Base-by-base conservation (phyloP, 2,888 invertebrate genomes). In the Hydropsyche betteni region DNA sequence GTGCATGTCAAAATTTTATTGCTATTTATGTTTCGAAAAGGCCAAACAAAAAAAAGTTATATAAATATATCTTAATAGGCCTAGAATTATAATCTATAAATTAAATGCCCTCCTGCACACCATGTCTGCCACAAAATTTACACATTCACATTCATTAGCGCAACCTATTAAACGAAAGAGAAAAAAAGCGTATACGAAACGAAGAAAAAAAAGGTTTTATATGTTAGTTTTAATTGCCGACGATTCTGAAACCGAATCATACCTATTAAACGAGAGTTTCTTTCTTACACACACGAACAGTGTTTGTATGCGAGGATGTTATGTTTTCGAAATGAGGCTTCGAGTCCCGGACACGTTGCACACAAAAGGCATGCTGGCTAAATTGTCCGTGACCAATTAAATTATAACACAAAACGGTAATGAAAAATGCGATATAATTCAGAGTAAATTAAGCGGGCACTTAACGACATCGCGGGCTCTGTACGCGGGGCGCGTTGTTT, bases 301-400 rank as follows among this genome's bases (percentile, higher is more conserved):
- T 33, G 12, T 33, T 8, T 58, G 64, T 64, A 12, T 33, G 36
- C 33, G 24, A 58, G 16, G 72, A 72, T 72, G 72, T 58, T 72
- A 50, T 70, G 70, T 70, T 52, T 70, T 52, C 38, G 44, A 72
- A 58, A 72, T 61, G 61, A 72, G 69, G 44, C 69, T 24, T 51
- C 70, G 69, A 64, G 64, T 36, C 55, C 70, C 70, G 53, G 50
- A 70, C 61, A 72, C 55, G 61, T 72, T 64, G 72, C 72, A 58
- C 14, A 72, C 72, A 72, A 72, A 72, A 50, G 58, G 55, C 36
- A 58, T 10, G 44, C 38, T 61, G 58, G 68, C 75, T 75, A 69
- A 77, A 75, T 77, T 75, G 75, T 74, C 78, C 78, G 77, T 76
- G 68, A 68, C 78, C 78, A 78, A 78, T 78, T 78, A 78, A 77